Evolutionary conservation across 2,113 vertebrate genomes (phyloP).

Genomic region (Leucosticte australis): DNA sequence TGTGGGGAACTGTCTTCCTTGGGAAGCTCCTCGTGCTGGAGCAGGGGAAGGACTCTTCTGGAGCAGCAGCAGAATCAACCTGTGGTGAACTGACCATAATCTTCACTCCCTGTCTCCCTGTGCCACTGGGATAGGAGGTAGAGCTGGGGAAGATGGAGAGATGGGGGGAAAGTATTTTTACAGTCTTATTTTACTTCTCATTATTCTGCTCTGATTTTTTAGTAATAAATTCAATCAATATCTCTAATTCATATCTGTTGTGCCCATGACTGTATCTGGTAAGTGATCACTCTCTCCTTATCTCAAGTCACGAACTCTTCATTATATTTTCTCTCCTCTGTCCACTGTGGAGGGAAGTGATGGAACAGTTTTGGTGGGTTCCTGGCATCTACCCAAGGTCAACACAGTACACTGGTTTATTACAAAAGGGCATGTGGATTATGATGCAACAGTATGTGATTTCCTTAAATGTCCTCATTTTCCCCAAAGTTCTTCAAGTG

Average conservation of each 20-base stretch:
- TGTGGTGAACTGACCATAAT: neutral
- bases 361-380: neutral
- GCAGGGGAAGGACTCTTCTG: neutral
- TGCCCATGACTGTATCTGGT: neutral
- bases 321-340: neutral
- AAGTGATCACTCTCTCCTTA: neutral
- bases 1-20: neutral
- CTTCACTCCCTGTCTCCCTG: neutral
- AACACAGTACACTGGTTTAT: neutral
- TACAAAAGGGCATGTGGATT: neutral
- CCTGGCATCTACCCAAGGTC: neutral
- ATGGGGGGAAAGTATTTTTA: neutral
- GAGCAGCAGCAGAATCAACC: rapidly evolving
- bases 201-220: neutral
- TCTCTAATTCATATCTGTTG: neutral
- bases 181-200: neutral
- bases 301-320: neutral
- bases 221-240: neutral
- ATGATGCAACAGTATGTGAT: neutral
- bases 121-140: neutral
- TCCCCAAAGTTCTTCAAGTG: neutral
- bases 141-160: neutral
- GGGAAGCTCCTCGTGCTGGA: neutral
- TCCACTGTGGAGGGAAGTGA: neutral
- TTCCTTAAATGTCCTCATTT: neutral